phyloP scores from a whole-genome alignment of 2,888 invertebrate genomes.

The Plagodis dolabraria region DNA sequence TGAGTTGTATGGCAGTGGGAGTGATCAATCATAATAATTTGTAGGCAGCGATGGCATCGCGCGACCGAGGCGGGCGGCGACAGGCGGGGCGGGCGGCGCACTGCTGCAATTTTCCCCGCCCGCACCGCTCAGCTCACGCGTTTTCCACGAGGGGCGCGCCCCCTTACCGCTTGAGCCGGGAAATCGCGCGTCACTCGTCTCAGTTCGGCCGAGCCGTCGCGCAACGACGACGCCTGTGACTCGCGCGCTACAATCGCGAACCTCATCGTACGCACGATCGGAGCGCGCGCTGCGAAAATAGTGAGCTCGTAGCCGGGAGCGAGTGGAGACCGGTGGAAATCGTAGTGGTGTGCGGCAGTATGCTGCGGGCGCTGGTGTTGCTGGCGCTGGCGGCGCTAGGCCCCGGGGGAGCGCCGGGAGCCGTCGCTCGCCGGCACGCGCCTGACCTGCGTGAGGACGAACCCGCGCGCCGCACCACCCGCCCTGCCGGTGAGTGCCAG shows the following conservation, averaged over 20 bases:
- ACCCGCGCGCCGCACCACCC: slow-evolving; percentile 83
- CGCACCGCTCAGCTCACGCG: slow-evolving; percentile 69
- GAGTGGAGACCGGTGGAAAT: slow-evolving; percentile 55
- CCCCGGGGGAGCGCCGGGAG: slow-evolving; percentile 71
- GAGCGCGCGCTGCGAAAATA: slow-evolving; percentile 73
- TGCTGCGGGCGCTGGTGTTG: slow-evolving; percentile 76
- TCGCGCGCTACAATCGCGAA: slow-evolving; percentile 66
- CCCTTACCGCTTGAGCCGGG: slow-evolving; percentile 77
- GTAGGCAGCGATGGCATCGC: slow-evolving; percentile 26
- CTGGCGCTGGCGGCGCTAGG: slow-evolving; percentile 66
- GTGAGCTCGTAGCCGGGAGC: slow-evolving; percentile 79
- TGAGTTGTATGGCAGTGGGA: slow-evolving; percentile 19
- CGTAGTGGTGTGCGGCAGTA: slow-evolving; percentile 61
- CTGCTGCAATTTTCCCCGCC: slow-evolving; percentile 76
- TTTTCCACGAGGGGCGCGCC: slow-evolving; percentile 80
- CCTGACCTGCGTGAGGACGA: slow-evolving; percentile 43
- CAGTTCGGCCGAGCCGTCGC: slow-evolving; percentile 81
- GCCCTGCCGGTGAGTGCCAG: slow-evolving; percentile 87
- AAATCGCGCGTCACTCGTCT: slow-evolving; percentile 76
- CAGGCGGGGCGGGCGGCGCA: slow-evolving; percentile 62
- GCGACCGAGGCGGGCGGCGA: slow-evolving; percentile 41
- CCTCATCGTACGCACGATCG: slow-evolving; percentile 56
- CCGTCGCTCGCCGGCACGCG: slow-evolving; percentile 86
- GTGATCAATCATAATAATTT: slow-evolving; percentile 33
- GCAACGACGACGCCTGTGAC: slow-evolving; percentile 71